A percentile compares a stretch with the other conserved stretches of the same genome.
phyloP scores from a whole-genome alignment of 2,797 vertebrate genomes.

The Leucoraja ocellata region DNA sequence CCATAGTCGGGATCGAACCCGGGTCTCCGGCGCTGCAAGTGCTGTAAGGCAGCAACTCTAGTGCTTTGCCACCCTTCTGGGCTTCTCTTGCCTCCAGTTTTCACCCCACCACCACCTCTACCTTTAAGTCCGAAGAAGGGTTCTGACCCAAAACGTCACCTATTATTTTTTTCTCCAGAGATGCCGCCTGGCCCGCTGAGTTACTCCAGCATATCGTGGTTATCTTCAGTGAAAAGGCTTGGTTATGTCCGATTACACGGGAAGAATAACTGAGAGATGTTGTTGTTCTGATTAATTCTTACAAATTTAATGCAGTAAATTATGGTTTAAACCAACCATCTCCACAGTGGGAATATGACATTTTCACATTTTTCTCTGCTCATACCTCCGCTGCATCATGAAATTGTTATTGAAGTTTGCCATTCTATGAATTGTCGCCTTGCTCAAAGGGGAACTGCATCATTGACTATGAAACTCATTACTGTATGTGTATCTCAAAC shows the following conservation, averaged over 20 bases:
- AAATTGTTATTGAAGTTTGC: constrained; percentile 29
- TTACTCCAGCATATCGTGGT: too few relatives aligned
- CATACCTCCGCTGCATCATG: neutral
- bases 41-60: too few relatives aligned
- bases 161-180: too few relatives aligned
- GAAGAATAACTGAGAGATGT: neutral
- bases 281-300: neutral
- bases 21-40: too few relatives aligned
- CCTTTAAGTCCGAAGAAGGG: too few relatives aligned
- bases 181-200: too few relatives aligned
- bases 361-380: neutral
- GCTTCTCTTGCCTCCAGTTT: too few relatives aligned
- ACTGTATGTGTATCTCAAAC: neutral
- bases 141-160: too few relatives aligned
- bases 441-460: constrained; percentile 22
- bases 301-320: constrained; percentile 22
- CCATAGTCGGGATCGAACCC: too few relatives aligned
- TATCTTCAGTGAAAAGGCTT: too few relatives aligned
- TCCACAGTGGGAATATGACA: neutral
- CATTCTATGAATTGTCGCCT: constrained; percentile 18
- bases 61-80: too few relatives aligned
- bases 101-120: too few relatives aligned
- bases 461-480: constrained; percentile 30
- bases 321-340: neutral
- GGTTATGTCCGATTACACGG: neutral